Evolutionary conservation across 2,888 invertebrate genomes (phyloP).

Genomic region (Oligia latruncula): DNA sequence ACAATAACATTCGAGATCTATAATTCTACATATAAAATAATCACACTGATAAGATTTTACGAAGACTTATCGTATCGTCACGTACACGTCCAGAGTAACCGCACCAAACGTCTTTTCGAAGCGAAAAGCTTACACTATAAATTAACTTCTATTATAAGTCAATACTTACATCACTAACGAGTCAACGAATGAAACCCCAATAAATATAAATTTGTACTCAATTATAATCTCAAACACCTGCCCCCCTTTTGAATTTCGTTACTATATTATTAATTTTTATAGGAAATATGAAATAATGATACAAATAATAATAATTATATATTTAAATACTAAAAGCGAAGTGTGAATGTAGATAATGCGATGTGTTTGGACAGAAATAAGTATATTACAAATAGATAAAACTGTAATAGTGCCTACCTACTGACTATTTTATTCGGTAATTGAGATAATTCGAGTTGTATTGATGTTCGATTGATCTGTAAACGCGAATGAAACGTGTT

Average conservation of each 20-base stretch:
- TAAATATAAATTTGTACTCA: conserved; percentile 73
- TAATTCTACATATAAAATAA: background rate
- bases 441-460: conserved; percentile 12
- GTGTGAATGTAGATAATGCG: conserved; percentile 5
- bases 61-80: background rate
- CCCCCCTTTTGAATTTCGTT: conserved; percentile 55
- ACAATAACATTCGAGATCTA: background rate
- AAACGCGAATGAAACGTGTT: conserved; percentile 3
- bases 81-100: conserved; percentile 14
- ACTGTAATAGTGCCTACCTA: background rate
- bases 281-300: conserved; percentile 17
- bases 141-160: conserved; percentile 43
- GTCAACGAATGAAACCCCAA: conserved; percentile 59
- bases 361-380: conserved; percentile 31
- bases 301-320: conserved; percentile 14
- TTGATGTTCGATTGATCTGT: conserved; percentile 23
- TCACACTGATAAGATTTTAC: background rate
- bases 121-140: conserved; percentile 43
- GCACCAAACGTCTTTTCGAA: conserved; percentile 32
- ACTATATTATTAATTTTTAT: conserved; percentile 21
- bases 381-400: conserved; percentile 25
- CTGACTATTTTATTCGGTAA: conserved; percentile 12
- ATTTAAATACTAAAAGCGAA: conserved; percentile 27
- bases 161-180: conserved; percentile 54
- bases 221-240: conserved; percentile 65